These are phyloP conservation scores for Callipepla californica DNA, from an alignment of 2,113 vertebrate genomes.

Conservation along the genomic window DNA sequence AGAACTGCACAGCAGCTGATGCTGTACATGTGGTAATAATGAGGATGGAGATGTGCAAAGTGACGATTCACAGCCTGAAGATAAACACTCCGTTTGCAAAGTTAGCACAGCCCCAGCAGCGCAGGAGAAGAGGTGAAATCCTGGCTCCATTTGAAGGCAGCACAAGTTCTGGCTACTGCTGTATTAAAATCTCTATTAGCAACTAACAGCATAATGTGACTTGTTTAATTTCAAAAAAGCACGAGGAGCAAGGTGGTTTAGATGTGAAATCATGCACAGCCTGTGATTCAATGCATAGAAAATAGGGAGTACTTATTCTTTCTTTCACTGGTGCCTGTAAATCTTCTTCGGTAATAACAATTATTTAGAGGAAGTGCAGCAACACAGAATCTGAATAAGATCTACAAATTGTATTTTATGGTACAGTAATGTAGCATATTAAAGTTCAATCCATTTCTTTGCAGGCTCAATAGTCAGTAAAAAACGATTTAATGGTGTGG, in stretches of 20 bases:
- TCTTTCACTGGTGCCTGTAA: background rate
- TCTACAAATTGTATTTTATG: constrained; percentile 51
- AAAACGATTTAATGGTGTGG: constrained; percentile 42
- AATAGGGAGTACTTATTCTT: background rate
- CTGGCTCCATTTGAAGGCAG: background rate
- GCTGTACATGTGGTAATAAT: background rate
- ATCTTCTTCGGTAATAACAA: constrained; percentile 58
- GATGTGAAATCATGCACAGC: background rate
- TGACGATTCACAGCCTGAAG: background rate
- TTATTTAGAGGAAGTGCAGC: constrained; percentile 50
- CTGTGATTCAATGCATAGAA: background rate
- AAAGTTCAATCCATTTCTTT: constrained; percentile 45
- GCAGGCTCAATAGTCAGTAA: constrained; percentile 38
- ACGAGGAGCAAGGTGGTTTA: background rate
- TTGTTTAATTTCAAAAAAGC: constrained; percentile 4
- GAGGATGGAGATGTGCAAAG: constrained; percentile 7
- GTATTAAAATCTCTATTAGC: constrained; percentile 3
- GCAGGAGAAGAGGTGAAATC: constrained; percentile 11
- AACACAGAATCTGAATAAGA: constrained; percentile 59
- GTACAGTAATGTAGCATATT: constrained; percentile 34
- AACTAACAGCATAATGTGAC: background rate
- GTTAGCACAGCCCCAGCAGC: background rate
- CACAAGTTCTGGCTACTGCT: background rate
- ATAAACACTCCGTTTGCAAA: background rate
- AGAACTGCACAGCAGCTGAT: background rate